Percentiles rank a stretch among this genome's conserved stretches.
Evolutionary conservation across 2,113 vertebrate species (phyloP).

Genomic region (Gasterosteus nipponicus): DNA sequence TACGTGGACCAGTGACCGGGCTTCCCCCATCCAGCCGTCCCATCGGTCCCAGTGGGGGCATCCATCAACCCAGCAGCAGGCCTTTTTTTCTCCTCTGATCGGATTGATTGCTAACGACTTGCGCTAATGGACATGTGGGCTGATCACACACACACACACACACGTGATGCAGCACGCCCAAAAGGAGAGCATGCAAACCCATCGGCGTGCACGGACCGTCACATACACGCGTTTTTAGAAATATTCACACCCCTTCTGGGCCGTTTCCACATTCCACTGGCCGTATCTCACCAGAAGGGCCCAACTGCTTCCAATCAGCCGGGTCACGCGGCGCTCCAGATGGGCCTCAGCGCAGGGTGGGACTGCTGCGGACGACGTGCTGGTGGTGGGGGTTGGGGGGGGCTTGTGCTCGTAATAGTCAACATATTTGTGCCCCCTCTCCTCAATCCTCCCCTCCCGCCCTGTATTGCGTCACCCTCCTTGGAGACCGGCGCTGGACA

Average conservation of each 20-base stretch:
- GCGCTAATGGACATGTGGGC: constrained; percentile 50
- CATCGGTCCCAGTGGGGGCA: constrained; percentile 47
- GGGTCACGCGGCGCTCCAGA: constrained; percentile 83
- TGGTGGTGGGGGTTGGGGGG: constrained; percentile 36
- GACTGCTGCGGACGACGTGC: constrained; percentile 55
- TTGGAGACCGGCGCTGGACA: constrained; percentile 65
- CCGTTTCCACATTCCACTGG: constrained; percentile 78
- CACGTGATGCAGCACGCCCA: constrained; percentile 14
- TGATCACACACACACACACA: constrained; percentile 20
- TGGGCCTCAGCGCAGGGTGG: constrained; percentile 80
- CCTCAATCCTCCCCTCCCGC: constrained; percentile 39
- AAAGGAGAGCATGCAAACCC: constrained; percentile 21
- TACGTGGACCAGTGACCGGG: constrained; percentile 35
- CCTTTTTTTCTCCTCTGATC: constrained; percentile 11
- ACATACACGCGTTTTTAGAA: constrained; percentile 5
- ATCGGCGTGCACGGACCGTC: constrained; percentile 20
- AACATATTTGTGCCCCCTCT: constrained; percentile 78
- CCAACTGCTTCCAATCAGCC: constrained; percentile 83
- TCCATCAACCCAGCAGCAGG: constrained; percentile 55
- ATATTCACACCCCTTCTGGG: constrained; percentile 62
- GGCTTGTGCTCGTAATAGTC: constrained; percentile 68
- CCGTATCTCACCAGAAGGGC: constrained; percentile 75
- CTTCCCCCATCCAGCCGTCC: constrained; percentile 38
- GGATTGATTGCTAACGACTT: constrained; percentile 62
- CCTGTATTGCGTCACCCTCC: constrained; percentile 78